Base-by-base conservation (phyloP, 2,113 vertebrate genomes). In the Pogonocichla stellata region DNA sequence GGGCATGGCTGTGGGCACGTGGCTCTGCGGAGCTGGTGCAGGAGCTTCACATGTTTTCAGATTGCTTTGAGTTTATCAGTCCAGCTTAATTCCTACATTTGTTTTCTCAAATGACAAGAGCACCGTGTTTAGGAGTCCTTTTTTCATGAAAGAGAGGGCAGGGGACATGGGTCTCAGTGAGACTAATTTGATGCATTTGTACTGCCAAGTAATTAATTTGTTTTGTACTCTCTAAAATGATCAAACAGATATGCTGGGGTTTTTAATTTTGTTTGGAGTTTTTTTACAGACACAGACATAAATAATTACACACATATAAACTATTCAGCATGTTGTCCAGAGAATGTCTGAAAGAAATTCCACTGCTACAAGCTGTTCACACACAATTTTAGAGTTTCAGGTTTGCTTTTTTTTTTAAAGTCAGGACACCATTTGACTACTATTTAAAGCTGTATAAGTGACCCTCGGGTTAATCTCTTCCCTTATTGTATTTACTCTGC, bases 1-100 rank as follows among this genome's bases (percentile, higher is more conserved):
- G 36, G 26, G 56, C 47, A 33, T 0, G 0, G 48, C 66, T 22
- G 12, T 78, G 45, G 26, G 15, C 40, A 45, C 31, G 14, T 0
- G 6, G 15, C 9, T 19, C 85, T 65, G 58, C 36, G 48, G 28
- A 16, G 18, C 0, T n/a, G 48, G 5, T 36, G 45, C 47, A 26
- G 73, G 19, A 20, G 22, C 22, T 64, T 53, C 10, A 3, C 6
- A 3, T 25, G 5, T 25, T 70, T 64, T 40, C 31, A 69, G 40
- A 25, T 1, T 20, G 14, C 31, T 75, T n/a, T 9, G 23, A 51
- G 14, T 5, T 64, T 45, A 12, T n/a, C 51, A 56, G 20, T 34
- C 36, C 45, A 75, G 6, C 11, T 89, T 40, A 43, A 78, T 25
- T 31, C 25, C 24, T 36, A 24, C 7, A 1, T 11, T 75, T 66